phyloP scores from a whole-genome alignment of 2,797 vertebrate genomes.

The Lagorchestes hirsutus region DNA sequence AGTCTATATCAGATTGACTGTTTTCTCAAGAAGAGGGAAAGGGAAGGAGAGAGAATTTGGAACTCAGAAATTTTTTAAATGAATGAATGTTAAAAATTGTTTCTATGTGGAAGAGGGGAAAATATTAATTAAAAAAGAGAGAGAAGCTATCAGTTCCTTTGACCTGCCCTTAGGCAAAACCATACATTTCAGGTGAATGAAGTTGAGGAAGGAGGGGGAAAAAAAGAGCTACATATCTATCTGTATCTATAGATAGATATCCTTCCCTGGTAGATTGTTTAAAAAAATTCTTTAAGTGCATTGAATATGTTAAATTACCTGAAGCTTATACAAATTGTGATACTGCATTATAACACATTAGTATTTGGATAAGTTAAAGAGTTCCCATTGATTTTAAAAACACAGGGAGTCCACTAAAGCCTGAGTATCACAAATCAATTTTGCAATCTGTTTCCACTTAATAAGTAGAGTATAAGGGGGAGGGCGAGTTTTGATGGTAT shows the following conservation, averaged over 20 bases:
- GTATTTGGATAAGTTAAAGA: constrained; percentile 63
- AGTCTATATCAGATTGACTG: background rate
- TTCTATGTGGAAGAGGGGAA: background rate
- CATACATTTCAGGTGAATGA: background rate
- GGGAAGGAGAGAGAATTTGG: background rate
- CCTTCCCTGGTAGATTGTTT: background rate
- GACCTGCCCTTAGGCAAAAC: background rate
- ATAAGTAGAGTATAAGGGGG: constrained; percentile 12
- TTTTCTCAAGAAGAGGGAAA: background rate
- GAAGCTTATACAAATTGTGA: background rate
- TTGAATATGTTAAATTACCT: background rate
- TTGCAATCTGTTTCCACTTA: constrained; percentile 59
- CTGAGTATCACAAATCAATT: constrained; percentile 49
- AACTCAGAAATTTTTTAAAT: background rate
- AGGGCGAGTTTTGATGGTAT: background rate
- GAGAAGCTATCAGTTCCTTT: background rate
- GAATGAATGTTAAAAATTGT: background rate
- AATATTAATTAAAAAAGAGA: background rate
- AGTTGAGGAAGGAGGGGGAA: background rate
- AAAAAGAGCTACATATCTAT: too few relatives aligned
- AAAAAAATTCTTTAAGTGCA: background rate
- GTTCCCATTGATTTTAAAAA: constrained; percentile 70
- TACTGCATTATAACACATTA: constrained; percentile 36
- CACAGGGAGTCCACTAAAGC: constrained; percentile 35
- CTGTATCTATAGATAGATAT: background rate